Evolutionary conservation across 1,140 invertebrate genomes (phyloP), one percentile per base, ranked within the genome.

Genomic region (Brachionus paranguensis): DNA sequence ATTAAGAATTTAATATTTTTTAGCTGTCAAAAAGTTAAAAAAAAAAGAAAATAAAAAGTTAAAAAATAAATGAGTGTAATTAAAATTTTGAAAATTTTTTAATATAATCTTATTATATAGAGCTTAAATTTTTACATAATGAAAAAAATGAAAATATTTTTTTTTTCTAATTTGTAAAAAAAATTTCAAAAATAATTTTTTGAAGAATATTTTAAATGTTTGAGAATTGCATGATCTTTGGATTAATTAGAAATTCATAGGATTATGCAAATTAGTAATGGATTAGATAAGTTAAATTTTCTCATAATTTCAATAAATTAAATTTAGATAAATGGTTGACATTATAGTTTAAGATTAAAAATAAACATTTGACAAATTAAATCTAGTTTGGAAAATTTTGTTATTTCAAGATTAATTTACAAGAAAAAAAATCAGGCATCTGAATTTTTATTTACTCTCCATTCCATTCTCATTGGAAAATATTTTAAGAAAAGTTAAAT

Each of bases 321-420:
- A 24, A 60, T 60, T 60, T 60, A 24, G 6, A 60, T 60, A 60
- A 20, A 60, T 24, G 53, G 17, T 60, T 60, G 53, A 60, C 53
- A 60, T 60, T 68, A 12, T 33, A 33, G 27, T 72, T 72, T 43
- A 41, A 43, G 37, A 72, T 72, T 41, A 43, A 72, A 72, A 43
- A 37, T 72, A 72, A 20, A 72, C 27, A 33, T 41, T 17, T 33
- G 29, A 68, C 27, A 68, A 68, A 68, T 33, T 33, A 68, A 68
- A 33, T 29, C 65, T 68, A 29, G 24, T 68, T 68, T 68, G 29
- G 10, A 33, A 60, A 60, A 20, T 24, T 60, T 68, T 68, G 41
- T 72, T 72, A 72, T 41, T 72, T 43, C 37, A 72, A 72, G 68
- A 72, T 72, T 72, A 72, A 72, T 72, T 72, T 72, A 41, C 68